Percentiles rank a stretch among this genome's conserved stretches.
These are phyloP conservation scores for Engystomops pustulosus DNA, from an alignment of 2,113 vertebrate species.

Conservation along the genomic window DNA sequence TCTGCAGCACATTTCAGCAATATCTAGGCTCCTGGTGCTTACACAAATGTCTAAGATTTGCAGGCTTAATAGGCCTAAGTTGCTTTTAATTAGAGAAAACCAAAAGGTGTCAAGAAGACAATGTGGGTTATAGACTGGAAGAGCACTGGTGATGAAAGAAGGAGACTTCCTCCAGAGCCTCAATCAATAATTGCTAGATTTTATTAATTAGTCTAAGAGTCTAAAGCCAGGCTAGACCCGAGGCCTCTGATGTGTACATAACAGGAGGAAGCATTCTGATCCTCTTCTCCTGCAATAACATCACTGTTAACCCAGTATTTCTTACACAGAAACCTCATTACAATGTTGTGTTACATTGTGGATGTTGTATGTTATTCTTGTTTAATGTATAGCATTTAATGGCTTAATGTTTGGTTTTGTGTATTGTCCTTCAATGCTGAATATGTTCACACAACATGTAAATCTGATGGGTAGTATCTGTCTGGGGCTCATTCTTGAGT, in stretches of 20 bases:
- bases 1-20: not conserved
- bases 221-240: not conserved
- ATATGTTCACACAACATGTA: too few species aligned
- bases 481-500: too few species aligned
- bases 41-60: not conserved
- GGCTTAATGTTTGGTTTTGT: not conserved
- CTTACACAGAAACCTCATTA: not conserved
- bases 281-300: not conserved
- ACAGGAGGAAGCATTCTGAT: not conserved
- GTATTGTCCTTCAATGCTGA: not conserved
- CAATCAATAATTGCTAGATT: constrained; percentile 33
- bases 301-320: not conserved
- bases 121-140: constrained; percentile 27
- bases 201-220: constrained; percentile 36
- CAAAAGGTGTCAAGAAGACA: constrained; percentile 20
- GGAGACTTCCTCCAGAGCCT: constrained; percentile 4
- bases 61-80: constrained; percentile 10
- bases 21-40: not conserved
- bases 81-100: constrained; percentile 39
- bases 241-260: not conserved
- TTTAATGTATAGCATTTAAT: too few species aligned
- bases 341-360: not conserved
- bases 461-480: too few species aligned
- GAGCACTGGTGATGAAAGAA: not conserved
- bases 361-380: not conserved